A percentile compares a stretch with the other conserved stretches of the same genome.
These are phyloP conservation scores for Oncopeltus fasciatus DNA, from an alignment of 1,140 invertebrate species.

Conservation along the genomic window DNA sequence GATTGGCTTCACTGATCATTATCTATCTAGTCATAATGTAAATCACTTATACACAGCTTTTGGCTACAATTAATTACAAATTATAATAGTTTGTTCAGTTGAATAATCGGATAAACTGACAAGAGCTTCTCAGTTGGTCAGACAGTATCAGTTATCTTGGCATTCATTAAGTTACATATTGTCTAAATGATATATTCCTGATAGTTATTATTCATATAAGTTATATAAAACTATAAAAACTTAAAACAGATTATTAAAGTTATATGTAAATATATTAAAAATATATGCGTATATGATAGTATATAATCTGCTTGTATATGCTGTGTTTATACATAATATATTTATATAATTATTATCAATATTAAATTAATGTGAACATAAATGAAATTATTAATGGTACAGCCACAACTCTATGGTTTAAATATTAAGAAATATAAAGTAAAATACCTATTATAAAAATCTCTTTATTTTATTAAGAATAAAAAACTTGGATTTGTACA, in stretches of 20 bases:
- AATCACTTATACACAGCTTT: constrained; percentile 5
- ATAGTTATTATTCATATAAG: constrained; percentile 18
- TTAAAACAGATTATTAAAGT: constrained; percentile 20
- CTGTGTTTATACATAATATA: constrained; percentile 8
- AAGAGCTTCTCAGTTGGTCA: neutral
- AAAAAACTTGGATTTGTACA: constrained; percentile 13
- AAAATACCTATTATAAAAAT: constrained; percentile 15
- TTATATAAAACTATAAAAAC: constrained; percentile 22
- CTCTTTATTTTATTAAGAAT: constrained; percentile 5
- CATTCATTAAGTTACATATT: neutral
- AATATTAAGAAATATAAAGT: constrained; percentile 3
- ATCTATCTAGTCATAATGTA: neutral
- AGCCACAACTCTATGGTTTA: constrained; percentile 14
- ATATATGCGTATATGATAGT: constrained; percentile 17
- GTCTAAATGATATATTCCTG: constrained; percentile 9
- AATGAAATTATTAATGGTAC: constrained; percentile 20
- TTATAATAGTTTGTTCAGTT: neutral
- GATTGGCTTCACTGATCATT: constrained; percentile 2
- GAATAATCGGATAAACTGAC: neutral
- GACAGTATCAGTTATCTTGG: neutral
- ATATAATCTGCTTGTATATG: constrained; percentile 4
- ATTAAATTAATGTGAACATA: constrained; percentile 12
- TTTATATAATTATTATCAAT: constrained; percentile 12
- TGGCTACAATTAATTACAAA: neutral
- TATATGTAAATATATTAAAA: constrained; percentile 19